Evolutionary conservation across 1,140 invertebrate genomes (phyloP), one percentile per base, ranked within the genome.

Genomic region (Adelges cooleyi): DNA sequence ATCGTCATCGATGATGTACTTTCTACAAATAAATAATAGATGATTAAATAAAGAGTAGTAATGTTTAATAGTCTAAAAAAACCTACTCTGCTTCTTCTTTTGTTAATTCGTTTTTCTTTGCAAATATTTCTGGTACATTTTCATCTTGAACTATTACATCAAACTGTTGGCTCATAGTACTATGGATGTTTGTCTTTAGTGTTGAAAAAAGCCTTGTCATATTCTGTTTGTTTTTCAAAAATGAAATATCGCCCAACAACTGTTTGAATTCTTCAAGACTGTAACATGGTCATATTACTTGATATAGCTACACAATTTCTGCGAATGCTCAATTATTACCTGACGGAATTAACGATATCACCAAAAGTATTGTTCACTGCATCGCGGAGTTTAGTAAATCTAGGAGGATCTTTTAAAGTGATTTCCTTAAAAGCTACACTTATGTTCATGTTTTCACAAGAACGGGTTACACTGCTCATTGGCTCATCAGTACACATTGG

Each of bases 171-270:
- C 17, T 33, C 42, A 48, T 48, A 13, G 25, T 1, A 20, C 9
- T 33, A 33, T 20, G 17, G 15, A 62, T 8, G 1, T 62, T 40
- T 4, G 56, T 22, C 33, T 62, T 48, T 46, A 62, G 46, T 18
- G 42, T 62, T 15, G 56, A 20, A 13, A 48, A 10, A 6, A 62
- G n/a, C 29, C 44, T 62, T 46, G 42, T 15, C 1, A 48, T 17
- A 62, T 62, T 62, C 20, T 22, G 44, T 62, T 62, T 62, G 9
- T 20, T 62, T 27, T 48, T 62, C 20, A 48, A 62, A 62, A 62
- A 62, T 22, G 56, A 62, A 46, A 62, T 48, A 29, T 62, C 42
- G 0, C 56, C 38, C 10, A 62, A 15, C 3, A 62, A 29, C 13
- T 22, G 25, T 33, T 62, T 46, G 20, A 62, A 62, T 8, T 62